Percentiles rank a stretch among this genome's conserved stretches.
Evolutionary conservation across 2,888 invertebrate genomes (phyloP).

Genomic region (Stramonita haemastoma): DNA sequence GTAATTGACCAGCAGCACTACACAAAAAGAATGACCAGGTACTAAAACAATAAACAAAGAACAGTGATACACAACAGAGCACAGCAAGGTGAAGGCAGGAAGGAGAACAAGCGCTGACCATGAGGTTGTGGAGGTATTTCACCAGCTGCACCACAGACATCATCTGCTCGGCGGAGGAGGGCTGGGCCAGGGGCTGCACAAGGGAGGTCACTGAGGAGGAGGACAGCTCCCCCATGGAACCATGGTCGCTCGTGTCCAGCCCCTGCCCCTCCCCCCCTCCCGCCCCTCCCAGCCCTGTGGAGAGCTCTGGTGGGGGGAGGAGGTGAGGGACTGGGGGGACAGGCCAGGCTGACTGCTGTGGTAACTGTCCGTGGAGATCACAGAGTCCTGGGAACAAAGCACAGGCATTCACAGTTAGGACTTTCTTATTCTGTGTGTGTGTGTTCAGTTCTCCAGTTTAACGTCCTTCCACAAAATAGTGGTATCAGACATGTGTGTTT

Average conservation of each 20-base stretch:
- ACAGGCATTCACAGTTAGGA: neutral
- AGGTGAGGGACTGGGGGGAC: constrained; percentile 31
- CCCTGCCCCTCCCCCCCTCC: constrained; percentile 47
- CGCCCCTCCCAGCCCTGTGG: constrained; percentile 33
- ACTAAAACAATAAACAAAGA: too few species aligned
- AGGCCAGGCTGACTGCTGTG: constrained; percentile 20
- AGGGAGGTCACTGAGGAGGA: constrained; percentile 57
- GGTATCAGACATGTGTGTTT: too few species aligned
- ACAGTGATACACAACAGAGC: neutral
- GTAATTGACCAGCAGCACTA: too few species aligned
- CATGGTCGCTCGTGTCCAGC: constrained; percentile 49
- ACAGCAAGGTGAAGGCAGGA: too few species aligned
- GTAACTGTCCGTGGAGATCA: constrained; percentile 32
- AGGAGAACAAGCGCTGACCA: constrained; percentile 78
- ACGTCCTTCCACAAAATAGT: too few species aligned
- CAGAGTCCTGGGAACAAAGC: constrained; percentile 29
- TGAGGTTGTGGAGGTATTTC: constrained; percentile 90
- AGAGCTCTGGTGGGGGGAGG: constrained; percentile 15
- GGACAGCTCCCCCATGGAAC: constrained; percentile 57
- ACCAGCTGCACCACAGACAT: constrained; percentile 89
- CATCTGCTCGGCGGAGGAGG: constrained; percentile 81
- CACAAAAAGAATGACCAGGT: too few species aligned
- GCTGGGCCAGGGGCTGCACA: constrained; percentile 79
- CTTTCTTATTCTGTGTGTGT: too few species aligned
- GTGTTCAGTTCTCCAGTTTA: too few species aligned